phyloP scores from a whole-genome alignment of 1,140 invertebrate species.

The Nasonia giraulti region DNA sequence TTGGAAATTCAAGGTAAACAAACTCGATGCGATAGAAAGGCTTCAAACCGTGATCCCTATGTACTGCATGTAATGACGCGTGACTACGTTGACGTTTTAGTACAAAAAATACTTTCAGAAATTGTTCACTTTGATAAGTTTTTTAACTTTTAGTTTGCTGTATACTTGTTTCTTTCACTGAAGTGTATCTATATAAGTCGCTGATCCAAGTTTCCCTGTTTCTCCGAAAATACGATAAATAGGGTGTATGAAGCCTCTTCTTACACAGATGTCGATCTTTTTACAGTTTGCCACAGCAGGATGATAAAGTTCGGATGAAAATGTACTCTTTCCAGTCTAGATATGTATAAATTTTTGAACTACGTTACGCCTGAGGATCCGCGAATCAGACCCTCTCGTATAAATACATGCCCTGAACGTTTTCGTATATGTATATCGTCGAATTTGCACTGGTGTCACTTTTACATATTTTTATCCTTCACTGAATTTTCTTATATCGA shows the following conservation, averaged over 20 bases:
- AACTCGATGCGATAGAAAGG: neutral
- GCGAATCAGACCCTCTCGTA: constrained; percentile 12
- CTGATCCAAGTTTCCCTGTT: constrained; percentile 33
- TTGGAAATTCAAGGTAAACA: neutral
- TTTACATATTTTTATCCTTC: constrained; percentile 25
- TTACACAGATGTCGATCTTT: constrained; percentile 10
- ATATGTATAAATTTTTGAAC: constrained; percentile 50
- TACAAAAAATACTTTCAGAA: constrained; percentile 9
- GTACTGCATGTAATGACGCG: neutral
- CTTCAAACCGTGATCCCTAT: neutral
- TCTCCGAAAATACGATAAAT: constrained; percentile 30
- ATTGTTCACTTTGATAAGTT: constrained; percentile 5
- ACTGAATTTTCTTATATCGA: constrained; percentile 10
- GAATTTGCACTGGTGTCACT: constrained; percentile 39
- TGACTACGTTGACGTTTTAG: neutral
- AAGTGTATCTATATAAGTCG: neutral
- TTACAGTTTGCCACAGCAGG: neutral
- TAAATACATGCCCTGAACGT: constrained; percentile 26
- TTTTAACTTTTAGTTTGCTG: neutral
- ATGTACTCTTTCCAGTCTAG: constrained; percentile 23
- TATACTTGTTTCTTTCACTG: neutral
- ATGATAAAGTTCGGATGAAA: constrained; percentile 7
- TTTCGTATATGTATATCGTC: constrained; percentile 15
- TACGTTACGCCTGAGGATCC: constrained; percentile 14
- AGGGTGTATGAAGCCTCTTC: neutral